phyloP scores from a whole-genome alignment of 2,888 invertebrate species.

The Gymnosoma rotundatum region DNA sequence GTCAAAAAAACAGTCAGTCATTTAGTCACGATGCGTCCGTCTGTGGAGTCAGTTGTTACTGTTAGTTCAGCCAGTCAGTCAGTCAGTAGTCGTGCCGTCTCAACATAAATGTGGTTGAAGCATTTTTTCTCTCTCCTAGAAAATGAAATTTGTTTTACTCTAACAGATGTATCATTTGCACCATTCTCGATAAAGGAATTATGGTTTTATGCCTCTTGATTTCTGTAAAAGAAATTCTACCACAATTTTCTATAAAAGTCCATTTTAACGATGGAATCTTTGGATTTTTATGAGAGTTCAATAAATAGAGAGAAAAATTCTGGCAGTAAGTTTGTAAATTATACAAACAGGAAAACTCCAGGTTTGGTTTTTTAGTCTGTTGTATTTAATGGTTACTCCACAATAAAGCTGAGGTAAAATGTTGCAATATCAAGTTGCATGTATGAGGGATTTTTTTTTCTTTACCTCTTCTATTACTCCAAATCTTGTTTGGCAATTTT shows the following conservation, averaged over 20 bases:
- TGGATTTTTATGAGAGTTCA: background rate
- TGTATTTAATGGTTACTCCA: constrained; percentile 42
- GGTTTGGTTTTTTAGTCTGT: constrained; percentile 11
- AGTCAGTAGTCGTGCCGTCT: constrained; percentile 65
- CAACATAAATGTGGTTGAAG: constrained; percentile 18
- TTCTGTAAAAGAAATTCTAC: constrained; percentile 35
- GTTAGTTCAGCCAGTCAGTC: constrained; percentile 56
- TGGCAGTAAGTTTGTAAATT: constrained; percentile 8
- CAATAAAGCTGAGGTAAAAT: constrained; percentile 11
- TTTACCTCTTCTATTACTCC: constrained; percentile 1
- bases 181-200: constrained; percentile 16
- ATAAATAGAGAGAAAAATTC: background rate
- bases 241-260: constrained; percentile 44
- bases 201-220: constrained; percentile 48
- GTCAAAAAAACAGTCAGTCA: constrained; percentile 32
- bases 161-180: no score
- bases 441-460: constrained; percentile 19
- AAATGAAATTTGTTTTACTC: background rate
- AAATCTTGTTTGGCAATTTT: constrained; percentile 32
- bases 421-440: constrained; percentile 37
- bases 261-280: constrained; percentile 13
- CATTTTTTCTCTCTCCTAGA: background rate
- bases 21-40: constrained; percentile 13
- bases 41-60: constrained; percentile 36
- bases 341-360: constrained; percentile 8